phyloP scores from a whole-genome alignment of 2,888 invertebrate species.

The Mystacides longicornis region DNA sequence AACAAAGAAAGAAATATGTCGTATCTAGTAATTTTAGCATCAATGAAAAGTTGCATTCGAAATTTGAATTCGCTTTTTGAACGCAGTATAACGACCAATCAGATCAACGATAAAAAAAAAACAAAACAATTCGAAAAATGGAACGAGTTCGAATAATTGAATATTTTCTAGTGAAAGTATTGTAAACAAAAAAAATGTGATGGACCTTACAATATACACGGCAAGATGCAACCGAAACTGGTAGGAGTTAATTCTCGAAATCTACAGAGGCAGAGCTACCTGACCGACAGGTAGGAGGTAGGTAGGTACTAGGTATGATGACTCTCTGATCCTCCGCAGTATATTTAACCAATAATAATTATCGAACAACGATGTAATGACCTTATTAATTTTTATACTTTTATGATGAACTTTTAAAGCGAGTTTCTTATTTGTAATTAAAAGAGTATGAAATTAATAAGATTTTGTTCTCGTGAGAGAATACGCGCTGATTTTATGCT shows the following conservation, averaged over 20 bases:
- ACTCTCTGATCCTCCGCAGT: not conserved
- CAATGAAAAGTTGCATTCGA: not conserved
- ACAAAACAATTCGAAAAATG: conserved; percentile 5
- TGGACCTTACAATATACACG: not conserved
- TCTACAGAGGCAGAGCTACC: too few species aligned
- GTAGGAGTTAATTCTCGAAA: too few species aligned
- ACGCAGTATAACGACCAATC: not conserved
- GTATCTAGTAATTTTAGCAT: not conserved
- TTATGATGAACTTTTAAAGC: too few species aligned
- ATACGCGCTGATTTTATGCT: too few species aligned
- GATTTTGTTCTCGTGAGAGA: too few species aligned
- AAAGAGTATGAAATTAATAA: too few species aligned
- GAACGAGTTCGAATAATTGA: not conserved
- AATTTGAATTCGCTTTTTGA: not conserved
- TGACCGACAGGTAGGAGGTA: not conserved
- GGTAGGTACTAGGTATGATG: not conserved
- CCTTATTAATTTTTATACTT: not conserved
- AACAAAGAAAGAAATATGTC: too few species aligned
- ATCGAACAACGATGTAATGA: not conserved
- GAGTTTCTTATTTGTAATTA: too few species aligned
- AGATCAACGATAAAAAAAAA: not conserved
- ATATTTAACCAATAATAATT: not conserved
- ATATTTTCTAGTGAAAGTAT: conserved; percentile 5
- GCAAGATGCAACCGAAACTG: not conserved
- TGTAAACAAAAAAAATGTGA: conserved; percentile 1